Evolutionary conservation across 2,113 vertebrate genomes (phyloP), one percentile per base, ranked within the genome.

Genomic region (Limanda limanda): DNA sequence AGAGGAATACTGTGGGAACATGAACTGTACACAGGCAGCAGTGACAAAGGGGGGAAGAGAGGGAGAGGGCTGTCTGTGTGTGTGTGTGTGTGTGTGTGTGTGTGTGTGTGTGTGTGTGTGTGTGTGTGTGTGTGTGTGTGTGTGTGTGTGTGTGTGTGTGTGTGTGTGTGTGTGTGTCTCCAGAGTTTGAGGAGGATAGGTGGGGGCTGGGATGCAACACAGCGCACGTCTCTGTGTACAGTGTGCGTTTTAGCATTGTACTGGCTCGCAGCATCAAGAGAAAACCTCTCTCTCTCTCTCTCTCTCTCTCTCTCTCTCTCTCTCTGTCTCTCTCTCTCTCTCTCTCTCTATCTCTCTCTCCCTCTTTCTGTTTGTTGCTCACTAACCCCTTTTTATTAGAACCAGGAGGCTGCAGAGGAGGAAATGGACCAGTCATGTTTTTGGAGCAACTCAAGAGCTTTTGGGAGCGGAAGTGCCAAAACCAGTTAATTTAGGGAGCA

Each of bases 1-100:
- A 79, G 83, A 74, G 55, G 31, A 81, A 66, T 62, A 87, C 86
- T 93, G 92, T 92, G 92, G 91, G 92, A 93, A 93, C 47, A n/a
- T 91, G 79, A 91, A 92, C 90, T 89, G 87, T 87, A 84, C 89
- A 52, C 69, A 75, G 54, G 59, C 42, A 84, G 58, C 70, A 86
- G 76, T 81, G 77, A 87, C 78, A 86, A 79, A 85, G 71, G 82
- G 60, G 63, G 59, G 24, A 48, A 65, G 54, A 64, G 72, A 21
- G 54, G 55, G 56, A 37, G 63, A 18, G 61, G 12, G 57, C 17
- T 52, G 57, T 63, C 3, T 59, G 25, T 37, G 20, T 55, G 52
- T 55, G 52, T 55, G 20, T 55, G 52, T 77, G 62, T 65, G 61
- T 71, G 60, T 42, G 55, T 37, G 25, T 27, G 25, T 27, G 25